Percentiles rank a stretch among this genome's conserved stretches.
phyloP scores from a whole-genome alignment of 2,797 vertebrate genomes.

The Gymnoscopelus braueri region DNA sequence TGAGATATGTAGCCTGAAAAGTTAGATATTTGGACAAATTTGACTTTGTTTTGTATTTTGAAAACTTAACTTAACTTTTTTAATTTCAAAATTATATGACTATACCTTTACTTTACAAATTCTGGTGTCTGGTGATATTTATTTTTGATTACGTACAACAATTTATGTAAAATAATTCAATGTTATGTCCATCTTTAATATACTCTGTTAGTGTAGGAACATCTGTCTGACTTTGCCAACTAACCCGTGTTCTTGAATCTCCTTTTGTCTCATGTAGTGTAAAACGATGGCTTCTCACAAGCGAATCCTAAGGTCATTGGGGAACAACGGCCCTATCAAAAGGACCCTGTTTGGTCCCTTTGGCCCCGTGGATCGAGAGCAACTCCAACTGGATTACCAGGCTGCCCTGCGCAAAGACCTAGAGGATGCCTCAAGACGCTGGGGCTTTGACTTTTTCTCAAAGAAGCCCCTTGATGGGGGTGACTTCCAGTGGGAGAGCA shows the following conservation, averaged over 20 bases:
- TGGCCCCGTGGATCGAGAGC: constrained; percentile 86
- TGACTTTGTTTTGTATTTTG: neutral
- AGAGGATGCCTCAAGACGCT: constrained; percentile 85
- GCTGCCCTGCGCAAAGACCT: constrained; percentile 73
- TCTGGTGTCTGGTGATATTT: no score
- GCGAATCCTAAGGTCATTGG: constrained; percentile 41
- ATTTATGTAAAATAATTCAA: no score
- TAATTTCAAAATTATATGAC: no score
- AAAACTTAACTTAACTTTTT: no score
- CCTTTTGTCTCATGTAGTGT: constrained; percentile 49
- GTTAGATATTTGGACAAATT: constrained; percentile 22
- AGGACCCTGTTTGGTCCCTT: constrained; percentile 91
- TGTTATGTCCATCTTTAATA: no score
- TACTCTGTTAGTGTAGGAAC: neutral
- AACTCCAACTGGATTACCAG: constrained; percentile 83
- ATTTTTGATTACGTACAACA: no score
- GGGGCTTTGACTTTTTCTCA: constrained; percentile 90
- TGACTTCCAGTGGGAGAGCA: constrained; percentile 85
- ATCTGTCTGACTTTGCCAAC: neutral
- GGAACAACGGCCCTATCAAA: constrained; percentile 74
- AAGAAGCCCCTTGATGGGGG: constrained; percentile 87
- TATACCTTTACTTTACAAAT: no score
- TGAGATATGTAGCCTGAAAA: constrained; percentile 17
- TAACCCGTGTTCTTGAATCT: constrained; percentile 5
- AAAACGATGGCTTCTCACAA: constrained; percentile 75